A percentile compares a stretch with the other conserved stretches of the same genome.
Conservation (phyloP, 2,113 vertebrate species). For the Heterotis niloticus region DNA sequence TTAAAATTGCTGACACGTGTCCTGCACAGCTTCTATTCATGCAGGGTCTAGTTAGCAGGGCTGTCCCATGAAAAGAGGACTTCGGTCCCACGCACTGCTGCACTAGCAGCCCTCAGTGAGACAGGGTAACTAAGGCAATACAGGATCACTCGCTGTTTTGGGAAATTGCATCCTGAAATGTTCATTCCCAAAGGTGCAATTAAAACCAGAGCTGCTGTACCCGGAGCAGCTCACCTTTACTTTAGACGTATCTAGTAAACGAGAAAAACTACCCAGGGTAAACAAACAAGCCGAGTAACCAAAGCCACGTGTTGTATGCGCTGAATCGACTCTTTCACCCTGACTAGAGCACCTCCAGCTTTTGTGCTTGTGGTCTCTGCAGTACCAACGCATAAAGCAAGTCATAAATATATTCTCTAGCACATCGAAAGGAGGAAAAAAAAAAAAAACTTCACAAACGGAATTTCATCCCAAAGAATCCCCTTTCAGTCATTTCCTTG, state of each 20-base stretch:
- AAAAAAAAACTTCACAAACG: background rate
- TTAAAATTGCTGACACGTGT: conserved; percentile 25
- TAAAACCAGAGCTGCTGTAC: conserved; percentile 12
- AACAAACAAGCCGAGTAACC: background rate
- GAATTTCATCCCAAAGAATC: background rate
- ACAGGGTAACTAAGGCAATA: conserved; percentile 60
- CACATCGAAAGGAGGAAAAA: too few species aligned
- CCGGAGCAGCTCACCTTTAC: background rate
- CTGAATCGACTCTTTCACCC: background rate
- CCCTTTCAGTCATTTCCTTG: conserved; percentile 3
- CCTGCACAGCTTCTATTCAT: too few species aligned
- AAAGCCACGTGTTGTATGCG: background rate
- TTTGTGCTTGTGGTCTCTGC: conserved; percentile 45
- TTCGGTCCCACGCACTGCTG: background rate
- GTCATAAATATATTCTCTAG: conserved; percentile 17
- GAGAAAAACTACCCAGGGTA: background rate
- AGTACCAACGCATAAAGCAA: conserved; percentile 36
- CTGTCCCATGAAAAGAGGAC: background rate
- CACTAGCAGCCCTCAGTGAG: conserved; percentile 47
- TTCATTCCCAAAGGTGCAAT: background rate
- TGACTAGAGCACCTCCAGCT: conserved; percentile 42
- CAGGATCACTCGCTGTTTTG: conserved; percentile 30
- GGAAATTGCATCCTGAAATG: conserved; percentile 6
- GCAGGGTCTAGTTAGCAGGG: background rate
- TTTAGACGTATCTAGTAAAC: background rate